Conservation (phyloP, 2,888 invertebrate genomes). For the Chamaedrilus cognettii region DNA sequence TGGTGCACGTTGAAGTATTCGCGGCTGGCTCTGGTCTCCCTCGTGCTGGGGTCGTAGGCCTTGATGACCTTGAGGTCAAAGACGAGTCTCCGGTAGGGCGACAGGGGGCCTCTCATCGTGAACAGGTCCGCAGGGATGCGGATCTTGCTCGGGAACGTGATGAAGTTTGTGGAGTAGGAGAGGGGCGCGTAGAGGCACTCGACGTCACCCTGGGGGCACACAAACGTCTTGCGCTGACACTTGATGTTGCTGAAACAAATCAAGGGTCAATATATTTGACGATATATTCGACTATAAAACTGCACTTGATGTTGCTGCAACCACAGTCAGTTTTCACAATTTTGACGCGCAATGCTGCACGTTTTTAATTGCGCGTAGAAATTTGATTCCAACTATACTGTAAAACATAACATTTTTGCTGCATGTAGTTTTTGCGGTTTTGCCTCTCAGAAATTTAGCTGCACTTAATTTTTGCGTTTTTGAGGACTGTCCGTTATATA, state of each 20-base stretch:
- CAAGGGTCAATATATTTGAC: too few species aligned
- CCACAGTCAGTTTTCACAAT: too few species aligned
- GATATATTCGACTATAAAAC: too few species aligned
- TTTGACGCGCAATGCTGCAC: too few species aligned
- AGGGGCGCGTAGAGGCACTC: slow-evolving; percentile 79
- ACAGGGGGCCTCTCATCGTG: slow-evolving; percentile 81
- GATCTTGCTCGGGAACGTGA: slow-evolving; percentile 78
- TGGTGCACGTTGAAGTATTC: slow-evolving; percentile 58
- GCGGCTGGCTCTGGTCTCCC: slow-evolving; percentile 48
- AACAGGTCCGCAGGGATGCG: slow-evolving; percentile 71
- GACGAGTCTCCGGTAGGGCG: slow-evolving; percentile 71
- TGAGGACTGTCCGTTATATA: too few species aligned
- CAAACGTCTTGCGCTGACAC: slow-evolving; percentile 73
- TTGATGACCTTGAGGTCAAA: slow-evolving; percentile 73
- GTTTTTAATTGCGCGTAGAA: too few species aligned
- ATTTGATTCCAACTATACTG: too few species aligned
- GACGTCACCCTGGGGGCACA: slow-evolving; percentile 74
- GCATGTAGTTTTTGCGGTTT: too few species aligned
- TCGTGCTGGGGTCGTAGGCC: slow-evolving; percentile 64
- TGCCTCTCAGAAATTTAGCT: too few species aligned
- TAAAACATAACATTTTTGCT: too few species aligned
- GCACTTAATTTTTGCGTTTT: too few species aligned
- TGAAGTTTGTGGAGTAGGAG: slow-evolving; percentile 89
- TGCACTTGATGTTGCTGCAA: too few species aligned
- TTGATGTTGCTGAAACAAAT: slow-evolving; percentile 63